These are phyloP conservation scores for Epizoanthus ramosus DNA, from an alignment of 92 coral and sea anemone species.

Conservation along the genomic window DNA sequence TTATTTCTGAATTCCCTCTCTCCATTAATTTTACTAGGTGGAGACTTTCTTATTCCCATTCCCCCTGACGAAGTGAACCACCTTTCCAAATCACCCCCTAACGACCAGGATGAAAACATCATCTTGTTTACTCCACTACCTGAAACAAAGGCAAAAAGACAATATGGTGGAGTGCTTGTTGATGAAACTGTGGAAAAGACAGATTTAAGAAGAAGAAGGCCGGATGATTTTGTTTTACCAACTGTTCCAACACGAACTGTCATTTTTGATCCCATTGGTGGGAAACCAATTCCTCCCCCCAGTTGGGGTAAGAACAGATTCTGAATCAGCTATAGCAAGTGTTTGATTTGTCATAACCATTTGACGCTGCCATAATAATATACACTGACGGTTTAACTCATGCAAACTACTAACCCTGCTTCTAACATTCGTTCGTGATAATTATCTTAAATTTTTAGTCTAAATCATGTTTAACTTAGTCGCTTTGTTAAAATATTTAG, in stretches of 20 bases:
- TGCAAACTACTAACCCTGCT: too few relatives aligned
- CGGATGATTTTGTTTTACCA: constrained; percentile 45
- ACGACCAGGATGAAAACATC: constrained; percentile 17
- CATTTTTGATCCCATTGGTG: constrained; percentile 52
- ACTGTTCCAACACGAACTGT: constrained; percentile 62
- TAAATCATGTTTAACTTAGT: too few relatives aligned
- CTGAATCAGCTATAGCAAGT: not conserved
- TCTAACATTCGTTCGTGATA: too few relatives aligned
- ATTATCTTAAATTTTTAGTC: too few relatives aligned
- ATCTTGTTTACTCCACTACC: constrained; percentile 23
- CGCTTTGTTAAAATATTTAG: too few relatives aligned
- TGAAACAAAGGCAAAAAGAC: constrained; percentile 42
- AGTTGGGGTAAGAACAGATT: constrained; percentile 36
- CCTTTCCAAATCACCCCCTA: constrained; percentile 39
- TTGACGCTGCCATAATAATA: too few relatives aligned
- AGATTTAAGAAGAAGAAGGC: constrained; percentile 27
- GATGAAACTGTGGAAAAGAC: constrained; percentile 46
- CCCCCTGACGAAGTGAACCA: constrained; percentile 39
- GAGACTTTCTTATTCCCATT: constrained; percentile 47
- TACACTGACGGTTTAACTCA: too few relatives aligned
- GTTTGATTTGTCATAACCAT: not conserved
- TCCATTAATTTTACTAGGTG: constrained; percentile 32
- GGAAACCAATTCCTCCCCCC: constrained; percentile 32
- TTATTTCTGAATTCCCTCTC: too few relatives aligned
- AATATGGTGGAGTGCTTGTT: constrained; percentile 22